Evolutionary conservation across 1,140 invertebrate genomes (phyloP).

Genomic region (Archivesica marissinica): DNA sequence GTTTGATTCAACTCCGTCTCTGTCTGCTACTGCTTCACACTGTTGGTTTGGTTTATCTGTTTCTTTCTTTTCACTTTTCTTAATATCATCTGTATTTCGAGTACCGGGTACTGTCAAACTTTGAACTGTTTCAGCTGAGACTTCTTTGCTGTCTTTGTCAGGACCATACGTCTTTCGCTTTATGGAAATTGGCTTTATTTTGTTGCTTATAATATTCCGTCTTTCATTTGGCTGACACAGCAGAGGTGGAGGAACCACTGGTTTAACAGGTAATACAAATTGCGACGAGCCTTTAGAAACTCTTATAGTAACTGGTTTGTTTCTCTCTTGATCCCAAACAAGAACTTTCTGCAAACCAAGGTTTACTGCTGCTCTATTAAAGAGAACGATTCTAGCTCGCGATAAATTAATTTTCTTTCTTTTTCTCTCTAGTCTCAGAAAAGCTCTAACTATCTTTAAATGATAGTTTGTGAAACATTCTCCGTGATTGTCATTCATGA

Average conservation of each 20-base stretch:
- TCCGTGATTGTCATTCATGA: not conserved
- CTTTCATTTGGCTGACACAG: too few species aligned
- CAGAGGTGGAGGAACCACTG: too few species aligned
- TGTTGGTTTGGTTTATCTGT: not conserved
- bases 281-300: not conserved
- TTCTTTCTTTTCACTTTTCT: not conserved
- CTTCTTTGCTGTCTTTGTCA: not conserved
- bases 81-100: not conserved
- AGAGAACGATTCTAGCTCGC: not conserved
- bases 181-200: not conserved
- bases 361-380: not conserved
- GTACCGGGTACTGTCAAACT: not conserved
- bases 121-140: too few species aligned
- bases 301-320: not conserved
- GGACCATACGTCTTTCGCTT: too few species aligned
- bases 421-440: not conserved
- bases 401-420: not conserved
- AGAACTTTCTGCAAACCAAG: not conserved
- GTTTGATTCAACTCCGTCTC: not conserved
- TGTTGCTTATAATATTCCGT: too few species aligned
- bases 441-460: conserved; percentile 11
- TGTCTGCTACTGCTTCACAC: not conserved
- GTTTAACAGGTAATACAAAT: too few species aligned
- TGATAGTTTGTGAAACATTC: conserved; percentile 11
- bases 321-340: not conserved